These are phyloP conservation scores for Syngnathus floridae DNA, from an alignment of 2,113 vertebrate genomes.

Conservation along the genomic window DNA sequence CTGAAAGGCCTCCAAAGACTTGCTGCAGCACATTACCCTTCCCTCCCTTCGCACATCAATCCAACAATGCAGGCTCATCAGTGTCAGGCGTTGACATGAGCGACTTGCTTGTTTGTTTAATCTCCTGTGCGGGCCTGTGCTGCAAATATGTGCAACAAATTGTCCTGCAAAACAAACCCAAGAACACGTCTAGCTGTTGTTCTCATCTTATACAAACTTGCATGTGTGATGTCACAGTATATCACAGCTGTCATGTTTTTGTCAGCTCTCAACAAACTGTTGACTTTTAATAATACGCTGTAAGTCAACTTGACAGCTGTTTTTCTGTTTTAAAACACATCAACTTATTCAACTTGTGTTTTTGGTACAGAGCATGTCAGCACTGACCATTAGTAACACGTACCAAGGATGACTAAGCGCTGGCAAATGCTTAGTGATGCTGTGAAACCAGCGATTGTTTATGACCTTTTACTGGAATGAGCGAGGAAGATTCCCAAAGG, in stretches of 20 bases:
- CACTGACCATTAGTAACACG: not conserved
- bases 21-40: constrained; percentile 35
- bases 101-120: not conserved
- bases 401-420: not conserved
- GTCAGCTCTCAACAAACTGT: too few relatives aligned
- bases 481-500: not conserved
- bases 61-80: constrained; percentile 22
- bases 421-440: not conserved
- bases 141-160: not conserved
- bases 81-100: constrained; percentile 29
- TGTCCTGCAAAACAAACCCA: not conserved
- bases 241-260: too few relatives aligned
- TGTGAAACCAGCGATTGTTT: not conserved
- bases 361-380: not conserved
- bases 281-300: too few relatives aligned
- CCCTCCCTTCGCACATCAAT: constrained; percentile 41
- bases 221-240: not conserved
- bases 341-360: too few relatives aligned
- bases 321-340: not conserved
- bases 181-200: not conserved
- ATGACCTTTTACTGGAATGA: not conserved
- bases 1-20: constrained; percentile 28
- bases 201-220: not conserved
- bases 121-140: not conserved
- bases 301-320: not conserved